Base-by-base conservation (phyloP, 2,113 vertebrate genomes). In the Callithrix jacchus region DNA sequence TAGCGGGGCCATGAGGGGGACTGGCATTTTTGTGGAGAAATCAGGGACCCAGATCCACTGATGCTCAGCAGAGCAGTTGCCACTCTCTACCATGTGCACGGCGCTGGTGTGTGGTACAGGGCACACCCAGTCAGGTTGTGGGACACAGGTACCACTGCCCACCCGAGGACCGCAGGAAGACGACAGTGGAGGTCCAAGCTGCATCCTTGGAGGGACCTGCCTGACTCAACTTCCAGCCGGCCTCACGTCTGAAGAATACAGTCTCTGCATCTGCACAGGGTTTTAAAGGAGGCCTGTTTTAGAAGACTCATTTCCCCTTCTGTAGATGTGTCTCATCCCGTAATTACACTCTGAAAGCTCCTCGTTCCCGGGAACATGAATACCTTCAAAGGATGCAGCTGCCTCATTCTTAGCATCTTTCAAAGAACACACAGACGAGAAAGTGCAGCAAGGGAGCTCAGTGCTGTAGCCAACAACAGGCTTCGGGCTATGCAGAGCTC, bases 131-230 rank as follows among this genome's bases (percentile, higher is more conserved):
- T 49, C 32, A 2, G 12, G 8, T 21, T 0, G 5, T 23, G 16
- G 0, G 40, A 17, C 42, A 7, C 49, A n/a, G 10, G 9, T 27
- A 0, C 3, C 3, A 3, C 76, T 1, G 27, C 54, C 88, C 10
- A 27, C 30, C 45, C 37, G 5, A n/a, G 37, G 47, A 32, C 45
- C 35, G 40, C 2, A 25, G 5, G 6, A 20, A 1, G 16, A 6
- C 7, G 30, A 35, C 13, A 32, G 56, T 18, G 2, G 1, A 14
- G 8, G n/a, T 40, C 52, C 25, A 5, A 5, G 4, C 40, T 3
- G 18, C 32, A 0, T 40, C 76, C 77, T 23, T 0, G 0, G 12
- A 42, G 0, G 3, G 61, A 30, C 40, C 35, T 0, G 10, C 42
- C 77, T 20, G 76, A 49, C 49, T 82, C 49, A 49, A 30, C 68